phyloP scores from a whole-genome alignment of 2,888 invertebrate species.

The Dorcus hopei region DNA sequence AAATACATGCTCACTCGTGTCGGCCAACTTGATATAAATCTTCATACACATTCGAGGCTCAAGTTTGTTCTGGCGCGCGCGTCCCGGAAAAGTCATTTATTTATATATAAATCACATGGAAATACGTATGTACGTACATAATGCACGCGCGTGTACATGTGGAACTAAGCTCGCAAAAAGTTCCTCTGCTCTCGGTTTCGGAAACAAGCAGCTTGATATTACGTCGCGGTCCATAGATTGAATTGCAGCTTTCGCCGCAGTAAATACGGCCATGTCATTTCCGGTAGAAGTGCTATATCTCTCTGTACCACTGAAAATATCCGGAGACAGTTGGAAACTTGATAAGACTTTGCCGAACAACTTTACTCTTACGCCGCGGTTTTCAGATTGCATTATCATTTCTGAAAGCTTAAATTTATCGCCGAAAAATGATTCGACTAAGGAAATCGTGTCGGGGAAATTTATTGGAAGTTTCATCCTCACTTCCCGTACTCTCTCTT shows the following conservation, averaged over 20 bases:
- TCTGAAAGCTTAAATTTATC: slow-evolving; percentile 12
- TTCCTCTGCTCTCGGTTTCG: neutral
- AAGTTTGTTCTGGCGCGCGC: too few relatives aligned
- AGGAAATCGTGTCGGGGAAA: too few relatives aligned
- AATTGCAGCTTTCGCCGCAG: slow-evolving; percentile 1
- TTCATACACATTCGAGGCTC: too few relatives aligned
- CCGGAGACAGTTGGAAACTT: slow-evolving; percentile 27
- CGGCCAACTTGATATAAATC: too few relatives aligned
- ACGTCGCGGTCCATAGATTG: neutral
- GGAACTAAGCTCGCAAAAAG: neutral
- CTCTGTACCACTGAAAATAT: slow-evolving; percentile 22
- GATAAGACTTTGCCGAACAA: slow-evolving; percentile 30
- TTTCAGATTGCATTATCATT: slow-evolving; percentile 17
- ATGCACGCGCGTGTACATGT: neutral
- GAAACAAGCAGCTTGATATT: neutral
- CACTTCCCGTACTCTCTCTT: too few relatives aligned
- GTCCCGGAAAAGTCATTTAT: too few relatives aligned
- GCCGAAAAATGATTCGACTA: neutral
- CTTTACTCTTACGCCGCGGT: slow-evolving; percentile 25
- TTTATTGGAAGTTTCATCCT: too few relatives aligned
- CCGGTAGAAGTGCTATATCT: slow-evolving; percentile 1
- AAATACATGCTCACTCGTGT: too few relatives aligned
- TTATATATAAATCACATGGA: too few relatives aligned
- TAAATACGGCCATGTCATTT: slow-evolving; percentile 2
- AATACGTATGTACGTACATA: too few relatives aligned